Evolutionary conservation across 2,888 invertebrate genomes (phyloP).

Genomic region (Volucella zonaria): DNA sequence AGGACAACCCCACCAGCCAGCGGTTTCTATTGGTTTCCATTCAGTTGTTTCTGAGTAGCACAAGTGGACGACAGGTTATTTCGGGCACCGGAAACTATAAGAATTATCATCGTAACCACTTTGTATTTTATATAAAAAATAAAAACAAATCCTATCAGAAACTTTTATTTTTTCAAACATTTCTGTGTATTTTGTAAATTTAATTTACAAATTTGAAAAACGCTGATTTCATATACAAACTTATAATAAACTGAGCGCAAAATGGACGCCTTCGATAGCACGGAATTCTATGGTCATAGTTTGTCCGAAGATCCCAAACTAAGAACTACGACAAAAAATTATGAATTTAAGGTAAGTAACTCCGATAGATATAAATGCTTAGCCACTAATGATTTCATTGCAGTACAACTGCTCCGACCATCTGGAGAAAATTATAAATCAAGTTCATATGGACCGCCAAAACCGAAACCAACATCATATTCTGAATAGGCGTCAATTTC

Average conservation of each 20-base stretch:
- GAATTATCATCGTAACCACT: background rate
- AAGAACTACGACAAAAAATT: constrained; percentile 75
- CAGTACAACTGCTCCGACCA: constrained; percentile 56
- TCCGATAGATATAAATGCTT: background rate
- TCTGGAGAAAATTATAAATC: constrained; percentile 46
- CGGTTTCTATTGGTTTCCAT: background rate
- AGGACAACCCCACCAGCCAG: background rate
- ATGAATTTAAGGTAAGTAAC: constrained; percentile 76
- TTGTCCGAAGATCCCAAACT: constrained; percentile 75
- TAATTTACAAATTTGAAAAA: background rate
- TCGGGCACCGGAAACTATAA: background rate
- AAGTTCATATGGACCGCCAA: constrained; percentile 47
- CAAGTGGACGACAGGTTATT: constrained; percentile 6
- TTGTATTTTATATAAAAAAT: constrained; percentile 8
- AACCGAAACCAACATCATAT: constrained; percentile 5
- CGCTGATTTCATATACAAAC: constrained; percentile 8
- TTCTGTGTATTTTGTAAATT: constrained; percentile 38
- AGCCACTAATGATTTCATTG: background rate
- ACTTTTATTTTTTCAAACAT: constrained; percentile 32
- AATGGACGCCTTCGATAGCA: constrained; percentile 75
- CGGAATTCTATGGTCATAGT: constrained; percentile 75
- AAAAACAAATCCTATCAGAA: background rate
- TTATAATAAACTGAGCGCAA: background rate
- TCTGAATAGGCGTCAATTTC: background rate
- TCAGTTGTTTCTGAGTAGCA: constrained; percentile 17